Base-by-base conservation (phyloP, 1,140 invertebrate genomes). In the Eupeodes corollae region DNA sequence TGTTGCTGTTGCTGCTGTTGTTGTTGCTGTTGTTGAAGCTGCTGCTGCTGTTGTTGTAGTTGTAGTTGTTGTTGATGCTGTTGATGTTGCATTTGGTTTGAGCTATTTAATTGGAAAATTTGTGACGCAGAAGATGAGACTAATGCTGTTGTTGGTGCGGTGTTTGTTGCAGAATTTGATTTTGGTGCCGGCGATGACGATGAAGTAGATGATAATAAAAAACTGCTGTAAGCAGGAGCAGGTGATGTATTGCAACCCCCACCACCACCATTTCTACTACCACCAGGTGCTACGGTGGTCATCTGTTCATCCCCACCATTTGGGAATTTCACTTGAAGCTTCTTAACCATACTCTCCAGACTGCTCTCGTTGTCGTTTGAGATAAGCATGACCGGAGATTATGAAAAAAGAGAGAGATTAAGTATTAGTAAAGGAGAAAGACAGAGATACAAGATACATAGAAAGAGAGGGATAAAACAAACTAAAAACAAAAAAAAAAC, bases 291-390 rank as follows among this genome's bases (percentile, higher is more conserved):
- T 44, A 8, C 31, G 21, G 10, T 6, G 5, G 31, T n/a, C 21
- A 44, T 44, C 8, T 32, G 10, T 32, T 21, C 21, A 32, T 32
- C 34, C 12, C 44, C 32, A 46, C 18, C 16, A 26, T 51, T 16
- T 14, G 46, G n/a, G 32, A 35, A 31, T 42, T 48, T 51, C 32
- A 51, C 33, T 32, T 42, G 52, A 54, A 67, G 53, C 54, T 57
- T 56, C 55, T 55, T 63, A 56, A 67, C 63, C 61, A 67, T 59
- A 57, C 64, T 58, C 57, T 67, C 63, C 54, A 67, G 61, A 54
- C 63, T 67, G 26, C 12, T 15, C 13, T 41, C 13, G 12, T 41
- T n/a, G 14, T n/a, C 12, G 34, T 35, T 35, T 35, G 14, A 35
- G 12, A 35, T n/a, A 35, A 61, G 50, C 58, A 46, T 41, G 46